phyloP scores from a whole-genome alignment of 1,140 invertebrate genomes.

The Bombus fervidus region DNA sequence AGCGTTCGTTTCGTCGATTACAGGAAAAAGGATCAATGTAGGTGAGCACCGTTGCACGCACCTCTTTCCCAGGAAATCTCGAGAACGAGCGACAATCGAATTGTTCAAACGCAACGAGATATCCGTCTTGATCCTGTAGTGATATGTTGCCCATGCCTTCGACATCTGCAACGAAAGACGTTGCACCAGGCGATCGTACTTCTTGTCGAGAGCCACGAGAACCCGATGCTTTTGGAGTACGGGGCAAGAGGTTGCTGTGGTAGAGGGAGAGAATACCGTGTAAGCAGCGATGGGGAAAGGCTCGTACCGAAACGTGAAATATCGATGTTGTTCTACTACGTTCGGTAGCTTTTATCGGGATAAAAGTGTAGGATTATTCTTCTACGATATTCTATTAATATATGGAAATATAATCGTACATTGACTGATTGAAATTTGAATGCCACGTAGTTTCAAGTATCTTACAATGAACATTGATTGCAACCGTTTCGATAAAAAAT shows the following conservation, averaged over 20 bases:
- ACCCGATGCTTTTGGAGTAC: conserved; percentile 22
- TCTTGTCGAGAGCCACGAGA: conserved; percentile 32
- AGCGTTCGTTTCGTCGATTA: background rate
- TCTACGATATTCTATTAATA: background rate
- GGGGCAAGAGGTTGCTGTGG: conserved; percentile 26
- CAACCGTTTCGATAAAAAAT: background rate
- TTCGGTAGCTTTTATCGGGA: background rate
- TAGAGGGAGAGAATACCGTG: background rate
- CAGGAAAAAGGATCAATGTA: background rate
- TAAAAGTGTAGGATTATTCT: background rate
- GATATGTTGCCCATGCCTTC: conserved; percentile 30
- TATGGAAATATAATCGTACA: background rate
- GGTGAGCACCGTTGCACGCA: no score
- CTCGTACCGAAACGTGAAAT: conserved; percentile 5
- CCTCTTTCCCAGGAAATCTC: background rate
- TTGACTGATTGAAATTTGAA: background rate
- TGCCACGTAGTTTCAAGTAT: background rate
- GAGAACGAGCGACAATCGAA: conserved; percentile 31
- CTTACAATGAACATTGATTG: background rate
- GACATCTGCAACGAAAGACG: conserved; percentile 42
- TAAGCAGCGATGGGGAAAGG: background rate
- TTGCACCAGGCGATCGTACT: conserved; percentile 41
- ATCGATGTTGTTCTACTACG: background rate
- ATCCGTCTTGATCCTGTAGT: conserved; percentile 12
- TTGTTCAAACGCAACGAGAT: conserved; percentile 18